Evolutionary conservation across 2,113 vertebrate genomes (phyloP).

Genomic region (Entomyzon cyanotis): DNA sequence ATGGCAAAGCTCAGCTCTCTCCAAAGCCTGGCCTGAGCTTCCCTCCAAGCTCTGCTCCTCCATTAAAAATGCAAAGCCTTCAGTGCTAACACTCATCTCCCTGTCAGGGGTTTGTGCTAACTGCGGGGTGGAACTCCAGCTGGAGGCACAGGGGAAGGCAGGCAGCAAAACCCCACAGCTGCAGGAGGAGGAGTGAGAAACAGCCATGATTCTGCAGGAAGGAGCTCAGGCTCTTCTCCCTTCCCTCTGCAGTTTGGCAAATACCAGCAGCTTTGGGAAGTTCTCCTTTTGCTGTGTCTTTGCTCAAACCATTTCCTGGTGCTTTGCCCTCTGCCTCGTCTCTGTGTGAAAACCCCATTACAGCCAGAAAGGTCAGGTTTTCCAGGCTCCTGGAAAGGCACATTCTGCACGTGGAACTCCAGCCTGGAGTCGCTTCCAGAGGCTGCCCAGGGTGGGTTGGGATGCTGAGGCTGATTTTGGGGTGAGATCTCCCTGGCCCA

Average conservation of each 20-base stretch:
- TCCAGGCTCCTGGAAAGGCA: background rate
- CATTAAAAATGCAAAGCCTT: background rate
- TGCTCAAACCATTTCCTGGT: background rate
- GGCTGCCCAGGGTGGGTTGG: background rate
- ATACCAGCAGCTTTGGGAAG: background rate
- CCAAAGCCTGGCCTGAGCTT: background rate
- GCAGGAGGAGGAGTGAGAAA: background rate
- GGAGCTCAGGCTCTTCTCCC: background rate
- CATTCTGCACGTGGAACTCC: rapidly evolving
- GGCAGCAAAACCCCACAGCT: background rate
- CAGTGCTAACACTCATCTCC: background rate
- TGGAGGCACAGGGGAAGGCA: background rate
- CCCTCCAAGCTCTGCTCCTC: background rate
- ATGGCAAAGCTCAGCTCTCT: background rate
- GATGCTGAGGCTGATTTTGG: background rate
- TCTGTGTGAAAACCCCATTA: background rate
- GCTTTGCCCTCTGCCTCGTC: background rate
- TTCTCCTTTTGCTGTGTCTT: background rate
- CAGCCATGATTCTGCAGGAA: background rate
- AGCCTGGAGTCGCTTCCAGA: background rate
- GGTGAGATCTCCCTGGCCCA: rapidly evolving
- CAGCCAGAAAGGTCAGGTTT: background rate
- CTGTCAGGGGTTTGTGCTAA: background rate
- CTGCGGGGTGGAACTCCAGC: background rate
- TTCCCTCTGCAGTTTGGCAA: background rate